Evolutionary conservation across 2,113 vertebrate genomes (phyloP).

Genomic region (Leptobrachium ailaonicum): DNA sequence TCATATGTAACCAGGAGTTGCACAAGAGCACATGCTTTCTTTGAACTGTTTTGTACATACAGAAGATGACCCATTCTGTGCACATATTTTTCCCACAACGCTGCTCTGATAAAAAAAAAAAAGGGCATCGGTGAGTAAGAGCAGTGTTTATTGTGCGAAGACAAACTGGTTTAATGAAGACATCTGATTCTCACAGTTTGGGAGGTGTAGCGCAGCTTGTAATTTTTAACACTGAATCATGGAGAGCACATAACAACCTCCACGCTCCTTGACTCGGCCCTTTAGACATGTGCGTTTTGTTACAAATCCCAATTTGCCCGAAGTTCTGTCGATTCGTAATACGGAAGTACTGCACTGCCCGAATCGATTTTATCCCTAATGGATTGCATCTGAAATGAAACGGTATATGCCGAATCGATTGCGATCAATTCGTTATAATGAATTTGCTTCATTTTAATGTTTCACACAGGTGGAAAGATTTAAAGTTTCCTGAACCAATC

Average conservation of each 20-base stretch:
- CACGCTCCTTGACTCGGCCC: neutral
- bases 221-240: neutral
- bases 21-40: constrained; percentile 27
- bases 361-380: too few species aligned
- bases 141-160: neutral
- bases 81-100: constrained; percentile 12
- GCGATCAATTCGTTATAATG: too few species aligned
- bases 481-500: too few species aligned
- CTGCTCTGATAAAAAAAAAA: neutral
- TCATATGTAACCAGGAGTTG: constrained; percentile 34
- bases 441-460: too few species aligned
- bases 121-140: neutral
- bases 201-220: neutral
- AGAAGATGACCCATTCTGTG: constrained; percentile 2
- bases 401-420: too few species aligned
- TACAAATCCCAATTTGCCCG: too few species aligned
- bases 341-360: too few species aligned
- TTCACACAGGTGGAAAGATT: too few species aligned
- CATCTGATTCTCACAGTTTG: neutral
- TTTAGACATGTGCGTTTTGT: neutral
- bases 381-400: too few species aligned
- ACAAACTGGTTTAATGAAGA: neutral
- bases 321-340: too few species aligned
- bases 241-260: neutral
- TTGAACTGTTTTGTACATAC: constrained; percentile 29